Conservation (phyloP, 2,113 vertebrate species). For the Hassar affinis region DNA sequence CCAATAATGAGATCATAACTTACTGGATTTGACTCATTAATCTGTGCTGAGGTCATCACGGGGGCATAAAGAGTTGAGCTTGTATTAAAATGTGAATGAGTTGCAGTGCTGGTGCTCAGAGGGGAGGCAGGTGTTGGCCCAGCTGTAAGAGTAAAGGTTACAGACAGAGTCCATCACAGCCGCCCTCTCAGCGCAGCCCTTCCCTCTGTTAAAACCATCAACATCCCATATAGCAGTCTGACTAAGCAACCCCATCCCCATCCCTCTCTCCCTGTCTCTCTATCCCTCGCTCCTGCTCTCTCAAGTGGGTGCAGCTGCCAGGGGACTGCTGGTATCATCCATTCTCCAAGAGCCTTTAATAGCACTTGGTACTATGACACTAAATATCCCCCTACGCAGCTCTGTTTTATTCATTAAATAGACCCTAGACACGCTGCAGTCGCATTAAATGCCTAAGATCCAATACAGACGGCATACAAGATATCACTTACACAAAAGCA, state of each 20-base stretch:
- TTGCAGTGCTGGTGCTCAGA: constrained; percentile 56
- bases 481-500: constrained; percentile 42
- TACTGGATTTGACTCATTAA: not conserved
- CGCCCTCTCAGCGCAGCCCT: constrained; percentile 36
- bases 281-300: constrained; percentile 41
- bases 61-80: constrained; percentile 37
- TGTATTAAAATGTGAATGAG: constrained; percentile 38
- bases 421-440: constrained; percentile 42
- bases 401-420: constrained; percentile 52
- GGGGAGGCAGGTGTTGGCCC: constrained; percentile 74
- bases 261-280: constrained; percentile 40
- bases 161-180: constrained; percentile 43
- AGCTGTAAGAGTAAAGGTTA: constrained; percentile 83
- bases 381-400: constrained; percentile 46
- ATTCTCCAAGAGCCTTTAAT: constrained; percentile 53
- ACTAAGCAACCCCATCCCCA: constrained; percentile 63
- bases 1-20: constrained; percentile 3
- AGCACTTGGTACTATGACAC: constrained; percentile 56
- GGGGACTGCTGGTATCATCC: constrained; percentile 51
- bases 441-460: constrained; percentile 41
- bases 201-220: constrained; percentile 25
- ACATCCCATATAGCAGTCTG: constrained; percentile 54
- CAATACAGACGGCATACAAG: constrained; percentile 35
- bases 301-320: constrained; percentile 50
- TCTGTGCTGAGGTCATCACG: not conserved